These are phyloP conservation scores for Ceratina japonica DNA, from an alignment of 1,140 invertebrate genomes.

Conservation along the genomic window DNA sequence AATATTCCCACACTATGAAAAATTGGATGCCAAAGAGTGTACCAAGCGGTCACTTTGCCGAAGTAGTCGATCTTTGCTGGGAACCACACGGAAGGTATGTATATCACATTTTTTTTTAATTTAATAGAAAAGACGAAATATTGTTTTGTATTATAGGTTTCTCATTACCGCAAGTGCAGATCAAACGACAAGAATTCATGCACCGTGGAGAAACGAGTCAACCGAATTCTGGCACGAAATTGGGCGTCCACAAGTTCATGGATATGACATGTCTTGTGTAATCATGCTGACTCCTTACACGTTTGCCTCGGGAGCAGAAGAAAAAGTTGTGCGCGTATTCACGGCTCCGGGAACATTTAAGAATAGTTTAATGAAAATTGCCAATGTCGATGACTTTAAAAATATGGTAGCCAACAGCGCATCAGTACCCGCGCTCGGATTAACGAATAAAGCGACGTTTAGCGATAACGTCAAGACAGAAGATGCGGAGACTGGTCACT, in stretches of 20 bases:
- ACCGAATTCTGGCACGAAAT: slow-evolving; percentile 92
- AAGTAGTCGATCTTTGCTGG: slow-evolving; percentile 93
- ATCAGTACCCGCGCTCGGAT: slow-evolving; percentile 94
- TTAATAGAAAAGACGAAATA: slow-evolving; percentile 1
- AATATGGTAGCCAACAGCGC: slow-evolving; percentile 85
- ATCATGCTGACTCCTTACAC: slow-evolving; percentile 85
- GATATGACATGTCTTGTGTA: slow-evolving; percentile 93
- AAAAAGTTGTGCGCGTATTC: slow-evolving; percentile 95
- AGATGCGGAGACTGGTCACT: slow-evolving; percentile 72
- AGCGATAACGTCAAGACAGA: slow-evolving; percentile 71
- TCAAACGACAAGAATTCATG: slow-evolving; percentile 95
- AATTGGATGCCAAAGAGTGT: slow-evolving; percentile 87
- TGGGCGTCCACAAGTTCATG: slow-evolving; percentile 96
- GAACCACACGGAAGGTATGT: slow-evolving; percentile 84
- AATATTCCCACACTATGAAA: slow-evolving; percentile 78
- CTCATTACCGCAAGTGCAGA: slow-evolving; percentile 89
- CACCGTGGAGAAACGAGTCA: slow-evolving; percentile 83
- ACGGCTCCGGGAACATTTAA: slow-evolving; percentile 89
- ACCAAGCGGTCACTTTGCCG: slow-evolving; percentile 91
- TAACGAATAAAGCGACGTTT: slow-evolving; percentile 97
- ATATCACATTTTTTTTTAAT: slow-evolving; percentile 14
- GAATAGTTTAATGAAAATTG: slow-evolving; percentile 79
- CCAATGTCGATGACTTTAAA: slow-evolving; percentile 73
- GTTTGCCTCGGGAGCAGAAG: slow-evolving; percentile 96
- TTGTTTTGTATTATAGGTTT: slow-evolving; percentile 75